Percentiles rank a stretch among this genome's conserved stretches.
These are phyloP conservation scores for Scolopax mira DNA, from an alignment of 2,113 vertebrate species.

Conservation along the genomic window DNA sequence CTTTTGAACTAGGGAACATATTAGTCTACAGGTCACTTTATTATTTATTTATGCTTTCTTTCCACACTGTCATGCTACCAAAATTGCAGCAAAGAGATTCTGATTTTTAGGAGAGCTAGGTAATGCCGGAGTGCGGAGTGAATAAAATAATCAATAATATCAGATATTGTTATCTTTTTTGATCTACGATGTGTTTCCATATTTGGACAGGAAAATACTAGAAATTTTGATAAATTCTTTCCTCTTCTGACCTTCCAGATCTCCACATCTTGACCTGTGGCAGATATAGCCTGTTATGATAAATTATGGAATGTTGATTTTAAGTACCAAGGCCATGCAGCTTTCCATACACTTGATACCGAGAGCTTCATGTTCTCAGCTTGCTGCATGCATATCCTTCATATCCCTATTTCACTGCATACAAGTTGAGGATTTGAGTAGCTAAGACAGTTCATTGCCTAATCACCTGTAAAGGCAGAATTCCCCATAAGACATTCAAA, in stretches of 20 bases:
- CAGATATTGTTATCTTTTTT: not conserved
- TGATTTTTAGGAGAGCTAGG: not conserved
- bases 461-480: not conserved
- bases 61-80: not conserved
- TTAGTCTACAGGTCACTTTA: constrained; percentile 18
- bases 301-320: not conserved
- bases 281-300: not conserved
- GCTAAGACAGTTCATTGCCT: not conserved
- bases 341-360: not conserved
- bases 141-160: not conserved
- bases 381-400: not conserved
- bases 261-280: not conserved
- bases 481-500: not conserved
- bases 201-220: not conserved
- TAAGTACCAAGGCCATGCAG: not conserved
- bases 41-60: constrained; percentile 64
- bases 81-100: not conserved
- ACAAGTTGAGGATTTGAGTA: not conserved
- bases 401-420: not conserved
- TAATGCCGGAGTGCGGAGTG: not conserved
- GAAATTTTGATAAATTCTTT: not conserved
- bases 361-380: not conserved
- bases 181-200: not conserved
- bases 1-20: constrained; percentile 19
- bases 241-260: not conserved